Evolutionary conservation across 2,888 invertebrate species (phyloP), one percentile per base, ranked within the genome.

Genomic region (Hemithea aestivaria): DNA sequence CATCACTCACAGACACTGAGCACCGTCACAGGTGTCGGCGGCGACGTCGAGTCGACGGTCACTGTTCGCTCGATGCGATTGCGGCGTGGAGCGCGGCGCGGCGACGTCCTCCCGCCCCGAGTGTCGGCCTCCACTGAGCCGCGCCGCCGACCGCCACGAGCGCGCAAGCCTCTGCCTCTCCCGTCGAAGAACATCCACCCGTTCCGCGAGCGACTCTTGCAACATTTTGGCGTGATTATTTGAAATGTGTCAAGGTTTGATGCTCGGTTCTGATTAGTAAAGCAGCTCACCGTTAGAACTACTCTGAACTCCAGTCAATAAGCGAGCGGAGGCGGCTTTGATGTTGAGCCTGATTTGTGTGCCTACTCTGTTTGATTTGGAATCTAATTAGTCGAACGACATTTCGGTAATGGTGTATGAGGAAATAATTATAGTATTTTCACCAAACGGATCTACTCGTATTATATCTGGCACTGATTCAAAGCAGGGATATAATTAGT

Each of bases 141-240:
- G 2, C 16, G 16, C 3, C 5, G 5, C 5, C 5, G 3, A 4
- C 16, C 16, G 36, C 32, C 53, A 51, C 59, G 66, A 63, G 67
- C 73, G 81, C 82, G 80, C 83, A 80, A 73, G 68, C 72, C 73
- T 73, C 73, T 65, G 66, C 73, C 66, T 70, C 51, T 55, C 65
- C 46, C 59, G 72, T 68, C 73, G 72, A 65, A 73, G 66, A 76
- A 64, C 69, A 70, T 58, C 58, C 59, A 58, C 59, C 66, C 64
- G 58, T 58, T 56, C 48, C 48, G 53, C 56, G 56, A 55, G 58
- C 56, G 52, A 62, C 58, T 64, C 62, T 70, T 68, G 65, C 71
- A 62, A 65, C 64, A 66, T 61, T 63, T 65, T 66, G 59, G 63
- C 61, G 57, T 56, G 50, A 50, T 53, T 48, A 50, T 50, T 53